These are phyloP conservation scores for Cranoglanis bouderius DNA, from an alignment of 2,113 vertebrate genomes.

Conservation along the genomic window DNA sequence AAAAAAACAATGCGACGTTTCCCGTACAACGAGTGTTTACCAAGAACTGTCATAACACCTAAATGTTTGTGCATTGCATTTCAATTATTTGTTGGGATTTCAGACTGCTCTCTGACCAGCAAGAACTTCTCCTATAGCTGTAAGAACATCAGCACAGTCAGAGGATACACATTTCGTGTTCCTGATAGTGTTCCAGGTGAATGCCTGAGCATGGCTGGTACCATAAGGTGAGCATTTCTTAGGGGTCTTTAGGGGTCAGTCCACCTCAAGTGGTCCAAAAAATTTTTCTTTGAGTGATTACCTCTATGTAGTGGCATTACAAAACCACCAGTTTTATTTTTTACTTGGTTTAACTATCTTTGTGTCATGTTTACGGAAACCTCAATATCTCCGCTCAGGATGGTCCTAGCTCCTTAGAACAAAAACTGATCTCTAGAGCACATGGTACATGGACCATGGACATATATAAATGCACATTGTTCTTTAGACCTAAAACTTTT, in stretches of 20 bases:
- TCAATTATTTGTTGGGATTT: background rate
- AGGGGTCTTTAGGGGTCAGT: background rate
- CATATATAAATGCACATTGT: too few relatives aligned
- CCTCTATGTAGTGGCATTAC: too few relatives aligned
- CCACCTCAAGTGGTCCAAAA: too few relatives aligned
- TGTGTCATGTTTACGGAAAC: too few relatives aligned
- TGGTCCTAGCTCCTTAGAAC: too few relatives aligned
- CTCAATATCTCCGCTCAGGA: too few relatives aligned
- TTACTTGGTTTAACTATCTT: too few relatives aligned
- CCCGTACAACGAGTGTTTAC: background rate
- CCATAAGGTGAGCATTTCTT: background rate
- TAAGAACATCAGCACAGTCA: background rate
- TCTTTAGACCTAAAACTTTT: too few relatives aligned
- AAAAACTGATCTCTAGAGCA: too few relatives aligned
- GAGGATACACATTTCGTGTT: background rate
- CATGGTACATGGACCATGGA: too few relatives aligned
- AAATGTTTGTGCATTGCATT: background rate
- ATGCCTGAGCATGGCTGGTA: conserved; percentile 31
- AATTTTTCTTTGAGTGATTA: too few relatives aligned
- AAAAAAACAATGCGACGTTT: background rate
- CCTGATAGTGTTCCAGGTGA: background rate
- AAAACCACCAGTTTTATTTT: too few relatives aligned
- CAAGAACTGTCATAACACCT: background rate
- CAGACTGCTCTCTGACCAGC: background rate
- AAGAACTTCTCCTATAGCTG: background rate